A percentile compares a stretch with the other conserved stretches of the same genome.
These are phyloP conservation scores for Acrocyrtus sp. DNA, from an alignment of 2,888 invertebrate species.

Conservation along the genomic window DNA sequence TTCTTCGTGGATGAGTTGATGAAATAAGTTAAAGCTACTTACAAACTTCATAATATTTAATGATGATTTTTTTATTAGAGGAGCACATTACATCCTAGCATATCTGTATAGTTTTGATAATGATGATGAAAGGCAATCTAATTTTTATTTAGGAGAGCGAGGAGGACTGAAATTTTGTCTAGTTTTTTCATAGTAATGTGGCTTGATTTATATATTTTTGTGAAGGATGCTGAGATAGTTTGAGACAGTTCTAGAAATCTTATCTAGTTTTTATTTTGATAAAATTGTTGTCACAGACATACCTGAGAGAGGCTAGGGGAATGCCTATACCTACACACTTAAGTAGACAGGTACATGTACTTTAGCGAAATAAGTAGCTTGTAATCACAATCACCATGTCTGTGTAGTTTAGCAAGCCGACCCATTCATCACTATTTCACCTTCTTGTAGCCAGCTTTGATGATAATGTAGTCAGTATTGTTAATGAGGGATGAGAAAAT, in stretches of 20 bases:
- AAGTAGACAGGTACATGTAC: background rate
- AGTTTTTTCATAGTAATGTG: no score
- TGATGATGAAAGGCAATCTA: background rate
- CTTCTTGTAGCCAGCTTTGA: slow-evolving; percentile 17
- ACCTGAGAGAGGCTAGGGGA: background rate
- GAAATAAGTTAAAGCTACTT: no score
- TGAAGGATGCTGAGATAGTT: slow-evolving; percentile 25
- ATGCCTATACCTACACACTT: background rate
- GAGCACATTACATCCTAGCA: background rate
- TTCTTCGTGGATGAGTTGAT: background rate
- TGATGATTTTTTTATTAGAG: background rate
- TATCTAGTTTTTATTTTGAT: slow-evolving; percentile 22
- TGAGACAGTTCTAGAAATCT: slow-evolving; percentile 40
- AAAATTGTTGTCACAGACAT: slow-evolving; percentile 25
- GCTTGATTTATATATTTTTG: slow-evolving; percentile 45
- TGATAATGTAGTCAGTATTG: slow-evolving; percentile 15
- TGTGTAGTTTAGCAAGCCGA: slow-evolving; percentile 7
- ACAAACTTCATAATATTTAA: no score
- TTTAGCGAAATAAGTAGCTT: background rate
- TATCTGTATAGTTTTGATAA: background rate
- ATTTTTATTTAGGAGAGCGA: background rate
- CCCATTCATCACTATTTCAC: slow-evolving; percentile 51
- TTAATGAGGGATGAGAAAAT: slow-evolving; percentile 17
- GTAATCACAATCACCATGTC: background rate
- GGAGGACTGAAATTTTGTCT: background rate